phyloP scores from a whole-genome alignment of 2,888 invertebrate genomes.

The Lordiphosa andalusiaca region DNA sequence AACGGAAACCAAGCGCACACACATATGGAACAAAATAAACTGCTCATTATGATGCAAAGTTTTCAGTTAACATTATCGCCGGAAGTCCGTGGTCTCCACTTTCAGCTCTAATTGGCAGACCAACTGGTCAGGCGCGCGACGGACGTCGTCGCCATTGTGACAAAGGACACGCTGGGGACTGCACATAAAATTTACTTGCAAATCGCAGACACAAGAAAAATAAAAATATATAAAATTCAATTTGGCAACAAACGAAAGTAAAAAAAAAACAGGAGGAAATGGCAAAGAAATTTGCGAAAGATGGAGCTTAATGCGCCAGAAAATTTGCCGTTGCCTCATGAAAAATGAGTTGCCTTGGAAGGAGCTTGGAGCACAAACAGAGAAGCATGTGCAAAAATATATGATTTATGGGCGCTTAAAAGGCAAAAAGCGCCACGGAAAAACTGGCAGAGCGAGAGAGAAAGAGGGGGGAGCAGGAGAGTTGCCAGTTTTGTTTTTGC shows the following conservation, averaged over 20 bases:
- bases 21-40: constrained; percentile 52
- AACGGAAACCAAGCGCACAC: constrained; percentile 42
- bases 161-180: constrained; percentile 62
- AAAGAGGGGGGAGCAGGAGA: constrained; percentile 31
- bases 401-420: constrained; percentile 52
- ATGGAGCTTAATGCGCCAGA: constrained; percentile 50
- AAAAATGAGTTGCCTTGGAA: constrained; percentile 43
- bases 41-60: constrained; percentile 73
- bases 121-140: constrained; percentile 1
- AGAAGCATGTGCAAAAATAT: constrained; percentile 35
- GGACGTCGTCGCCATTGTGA: constrained; percentile 13
- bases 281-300: constrained; percentile 27
- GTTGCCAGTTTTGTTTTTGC: constrained; percentile 26
- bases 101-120: constrained; percentile 4
- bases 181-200: constrained; percentile 49
- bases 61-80: constrained; percentile 50
- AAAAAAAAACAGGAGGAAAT: neutral
- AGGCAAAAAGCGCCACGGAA: neutral
- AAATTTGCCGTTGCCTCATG: constrained; percentile 45
- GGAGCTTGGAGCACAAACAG: constrained; percentile 12
- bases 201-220: neutral
- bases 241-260: constrained; percentile 34
- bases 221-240: constrained; percentile 56
- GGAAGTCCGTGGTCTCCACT: constrained; percentile 11
- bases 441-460: constrained; percentile 3